Base-by-base conservation (phyloP, 2,888 invertebrate genomes). In the Anorthoa munda region DNA sequence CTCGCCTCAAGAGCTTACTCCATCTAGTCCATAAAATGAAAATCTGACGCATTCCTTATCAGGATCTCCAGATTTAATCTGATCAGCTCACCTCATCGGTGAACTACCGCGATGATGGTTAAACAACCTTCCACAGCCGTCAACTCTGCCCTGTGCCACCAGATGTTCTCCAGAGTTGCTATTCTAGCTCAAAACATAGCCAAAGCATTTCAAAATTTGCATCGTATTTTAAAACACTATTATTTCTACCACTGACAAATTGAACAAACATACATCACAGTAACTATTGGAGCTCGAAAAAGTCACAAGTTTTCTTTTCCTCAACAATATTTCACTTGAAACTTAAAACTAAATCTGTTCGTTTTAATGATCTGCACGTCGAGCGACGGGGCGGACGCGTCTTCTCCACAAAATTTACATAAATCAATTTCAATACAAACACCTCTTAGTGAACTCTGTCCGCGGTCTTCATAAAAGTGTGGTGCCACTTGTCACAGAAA, bases 371-470 rank as follows among this genome's bases (percentile, higher is more conserved):
- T 89, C 88, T 82, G 84, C 85, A 87, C 88, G 88, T 86, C 86
- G 89, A 89, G 90, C 90, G 90, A 81, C 82, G 65, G 78, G 87
- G 90, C 85, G 90, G 91, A 91, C 90, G 91, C 93, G 93, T 93
- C 95, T 93, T 94, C 91, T 87, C 92, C 91, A 90, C 90, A 86
- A 92, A 95, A 95, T 95, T 95, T 95, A 93, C 95, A 95, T 95
- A 95, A 95, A 95, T 95, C 95, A 95, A 95, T 95, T 95, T 95
- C 95, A 94, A 94, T 95, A 95, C 95, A 95, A 95, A 95, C 95
- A 95, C 95, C 95, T 95, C 95, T 95, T 95, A 94, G 95, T 92
- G 94, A 95, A 95, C 94, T 95, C 94, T 90, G 94, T 92, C 94
- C 93, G 92, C 88, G 91, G 94, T 92, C 91, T 90, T 84, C 85